Percentiles rank a stretch among this genome's conserved stretches.
Conservation (phyloP, 2,888 invertebrate genomes). For the Lysandra coridon region DNA sequence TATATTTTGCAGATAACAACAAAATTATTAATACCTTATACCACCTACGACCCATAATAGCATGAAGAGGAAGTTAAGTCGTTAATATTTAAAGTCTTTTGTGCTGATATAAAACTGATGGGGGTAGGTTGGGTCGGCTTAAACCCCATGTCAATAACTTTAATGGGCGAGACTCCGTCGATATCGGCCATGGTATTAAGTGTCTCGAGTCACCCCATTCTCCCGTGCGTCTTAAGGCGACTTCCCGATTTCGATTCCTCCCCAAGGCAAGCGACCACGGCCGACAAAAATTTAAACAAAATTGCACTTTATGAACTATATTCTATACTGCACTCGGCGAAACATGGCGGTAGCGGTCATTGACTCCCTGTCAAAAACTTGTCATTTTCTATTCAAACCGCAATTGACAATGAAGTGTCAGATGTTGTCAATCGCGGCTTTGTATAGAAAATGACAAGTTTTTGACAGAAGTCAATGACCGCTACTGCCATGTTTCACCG, state of each 20-base stretch:
- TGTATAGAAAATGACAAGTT: too few species aligned
- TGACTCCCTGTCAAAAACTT: too few species aligned
- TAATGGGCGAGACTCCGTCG: slow-evolving; percentile 40
- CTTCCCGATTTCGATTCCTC: not conserved
- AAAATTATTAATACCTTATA: not conserved
- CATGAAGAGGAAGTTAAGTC: not conserved
- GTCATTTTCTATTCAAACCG: too few species aligned
- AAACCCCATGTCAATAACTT: slow-evolving; percentile 42
- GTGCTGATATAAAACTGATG: slow-evolving; percentile 31
- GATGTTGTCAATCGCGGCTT: too few species aligned
- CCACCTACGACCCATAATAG: not conserved
- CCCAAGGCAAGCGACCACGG: too few species aligned
- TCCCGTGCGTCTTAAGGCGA: slow-evolving; percentile 40
- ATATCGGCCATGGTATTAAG: slow-evolving; percentile 34
- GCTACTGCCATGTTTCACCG: too few species aligned
- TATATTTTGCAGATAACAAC: not conserved
- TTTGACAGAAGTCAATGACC: too few species aligned
- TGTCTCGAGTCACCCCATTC: slow-evolving; percentile 32
- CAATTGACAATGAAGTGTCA: too few species aligned
- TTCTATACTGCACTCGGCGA: too few species aligned
- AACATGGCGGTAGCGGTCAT: too few species aligned
- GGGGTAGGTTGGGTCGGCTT: slow-evolving; percentile 33
- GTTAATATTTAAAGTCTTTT: slow-evolving; percentile 25
- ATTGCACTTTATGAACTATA: too few species aligned
- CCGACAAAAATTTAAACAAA: too few species aligned